These are phyloP conservation scores for Eristalinus aeneus DNA, from an alignment of 2,888 invertebrate genomes.

Conservation along the genomic window DNA sequence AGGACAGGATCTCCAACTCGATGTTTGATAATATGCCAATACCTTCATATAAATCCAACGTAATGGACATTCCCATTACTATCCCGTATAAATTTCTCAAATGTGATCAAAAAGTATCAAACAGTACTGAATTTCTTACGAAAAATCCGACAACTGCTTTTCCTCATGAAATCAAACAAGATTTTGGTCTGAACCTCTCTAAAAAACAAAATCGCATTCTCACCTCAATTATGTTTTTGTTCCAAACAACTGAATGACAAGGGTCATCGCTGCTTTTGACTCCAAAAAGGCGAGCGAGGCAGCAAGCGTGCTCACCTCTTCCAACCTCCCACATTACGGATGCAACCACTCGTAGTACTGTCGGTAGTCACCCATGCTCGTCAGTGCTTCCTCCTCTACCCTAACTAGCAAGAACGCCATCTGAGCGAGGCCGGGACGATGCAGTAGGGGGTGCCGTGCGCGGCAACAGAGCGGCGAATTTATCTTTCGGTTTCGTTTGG, in stretches of 20 bases:
- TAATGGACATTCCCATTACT: too few relatives aligned
- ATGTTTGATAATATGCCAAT: too few relatives aligned
- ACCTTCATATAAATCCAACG: too few relatives aligned
- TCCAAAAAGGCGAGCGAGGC: constrained; percentile 1
- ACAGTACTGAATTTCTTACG: too few relatives aligned
- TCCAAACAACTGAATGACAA: constrained; percentile 46
- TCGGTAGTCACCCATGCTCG: background rate
- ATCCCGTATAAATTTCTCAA: too few relatives aligned
- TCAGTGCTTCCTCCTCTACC: background rate
- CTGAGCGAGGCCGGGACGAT: background rate
- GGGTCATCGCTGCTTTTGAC: constrained; percentile 41
- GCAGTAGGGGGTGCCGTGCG: background rate
- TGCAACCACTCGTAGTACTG: background rate
- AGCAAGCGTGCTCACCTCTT: background rate
- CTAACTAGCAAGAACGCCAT: background rate
- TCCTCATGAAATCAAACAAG: too few relatives aligned
- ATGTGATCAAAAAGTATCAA: too few relatives aligned
- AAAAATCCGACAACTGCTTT: too few relatives aligned
- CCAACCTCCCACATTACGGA: background rate
- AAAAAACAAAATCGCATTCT: constrained; percentile 32
- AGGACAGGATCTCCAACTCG: too few relatives aligned
- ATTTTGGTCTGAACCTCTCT: too few relatives aligned
- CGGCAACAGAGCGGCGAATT: constrained; percentile 40
- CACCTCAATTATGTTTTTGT: constrained; percentile 23
- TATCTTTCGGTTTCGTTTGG: constrained; percentile 72